Evolutionary conservation across 1,140 invertebrate species (phyloP), one percentile per base, ranked within the genome.

Genomic region (Anthonomus grandis): DNA sequence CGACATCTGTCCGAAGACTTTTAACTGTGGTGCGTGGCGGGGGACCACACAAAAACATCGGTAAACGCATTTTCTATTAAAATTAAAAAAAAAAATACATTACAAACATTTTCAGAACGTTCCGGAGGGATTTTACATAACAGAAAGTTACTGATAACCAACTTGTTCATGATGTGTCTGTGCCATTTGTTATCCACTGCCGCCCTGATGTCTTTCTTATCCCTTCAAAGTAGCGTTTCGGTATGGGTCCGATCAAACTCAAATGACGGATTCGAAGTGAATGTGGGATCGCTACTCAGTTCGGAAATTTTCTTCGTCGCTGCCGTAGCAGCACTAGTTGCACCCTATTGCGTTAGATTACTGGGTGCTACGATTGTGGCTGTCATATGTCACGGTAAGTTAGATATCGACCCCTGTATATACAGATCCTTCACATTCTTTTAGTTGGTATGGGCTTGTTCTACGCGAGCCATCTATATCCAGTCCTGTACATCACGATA

Each of bases 1-100:
- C 83, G 0, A 84, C 83, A 0, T 86, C 84, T 1, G 84, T 87
- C 0, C 76, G 83, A 4, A 74, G 83, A 0, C 72, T 87, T 0
- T 81, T 87, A n/a, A 78, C 81, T 0, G 74, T 84, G 0, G 83
- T 83, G 13, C 68, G 77, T 25, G 48, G 61, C 24, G 57, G 63
- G 10, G 22, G 18, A 8, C 34, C 55, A 12, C 55, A 42, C 38
- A 49, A 38, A 9, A 53, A 44, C 3, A 27, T 38, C 27, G 62
- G 58, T 64, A 64, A 34, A 22, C 5, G 10, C 3, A 47, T 3
- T 9, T 9, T 9, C 10, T n/a, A 25, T 4, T 10, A 27, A 13
- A 31, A 12, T 47, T 15, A 25, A 25, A 25, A 5, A 39, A 39
- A 6, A n/a, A 31, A 31, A n/a, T 31, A 6, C n/a, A 31, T 31